A percentile compares a stretch with the other conserved stretches of the same genome.
Conservation (phyloP, 1,140 invertebrate species). For the Octopus sinensis region DNA sequence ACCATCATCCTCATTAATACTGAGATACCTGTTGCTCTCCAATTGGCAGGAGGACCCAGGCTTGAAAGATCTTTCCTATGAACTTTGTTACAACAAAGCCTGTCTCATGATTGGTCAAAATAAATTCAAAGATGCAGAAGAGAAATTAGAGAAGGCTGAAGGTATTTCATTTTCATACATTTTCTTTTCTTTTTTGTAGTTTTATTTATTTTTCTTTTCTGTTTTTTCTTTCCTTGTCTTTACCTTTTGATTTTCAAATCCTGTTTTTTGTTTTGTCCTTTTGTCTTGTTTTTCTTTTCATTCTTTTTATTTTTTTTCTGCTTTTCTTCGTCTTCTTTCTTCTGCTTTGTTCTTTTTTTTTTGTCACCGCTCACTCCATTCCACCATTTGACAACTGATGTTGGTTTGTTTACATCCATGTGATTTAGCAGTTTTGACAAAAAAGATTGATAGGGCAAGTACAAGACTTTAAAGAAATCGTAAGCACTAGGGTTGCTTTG, state of each 20-base stretch:
- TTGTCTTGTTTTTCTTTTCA: neutral
- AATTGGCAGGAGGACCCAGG: slow-evolving; percentile 58
- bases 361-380: too few species aligned
- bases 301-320: neutral
- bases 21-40: slow-evolving; percentile 33
- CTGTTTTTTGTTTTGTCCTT: neutral
- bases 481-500: too few species aligned
- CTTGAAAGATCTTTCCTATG: slow-evolving; percentile 72
- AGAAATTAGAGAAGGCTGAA: slow-evolving; percentile 78
- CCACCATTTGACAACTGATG: too few species aligned
- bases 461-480: too few species aligned
- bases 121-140: slow-evolving; percentile 73
- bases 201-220: neutral
- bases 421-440: too few species aligned
- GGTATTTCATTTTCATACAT: slow-evolving; percentile 31
- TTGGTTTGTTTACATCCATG: too few species aligned
- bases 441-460: too few species aligned
- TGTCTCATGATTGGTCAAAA: slow-evolving; percentile 74
- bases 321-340: neutral
- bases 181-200: too few species aligned
- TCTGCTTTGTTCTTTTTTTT: too few species aligned
- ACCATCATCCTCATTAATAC: slow-evolving; percentile 29
- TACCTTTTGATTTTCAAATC: neutral
- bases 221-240: neutral
- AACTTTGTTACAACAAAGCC: slow-evolving; percentile 84